Base-by-base conservation (phyloP, 2,113 vertebrate genomes). In the Thamnaconus septentrionalis region DNA sequence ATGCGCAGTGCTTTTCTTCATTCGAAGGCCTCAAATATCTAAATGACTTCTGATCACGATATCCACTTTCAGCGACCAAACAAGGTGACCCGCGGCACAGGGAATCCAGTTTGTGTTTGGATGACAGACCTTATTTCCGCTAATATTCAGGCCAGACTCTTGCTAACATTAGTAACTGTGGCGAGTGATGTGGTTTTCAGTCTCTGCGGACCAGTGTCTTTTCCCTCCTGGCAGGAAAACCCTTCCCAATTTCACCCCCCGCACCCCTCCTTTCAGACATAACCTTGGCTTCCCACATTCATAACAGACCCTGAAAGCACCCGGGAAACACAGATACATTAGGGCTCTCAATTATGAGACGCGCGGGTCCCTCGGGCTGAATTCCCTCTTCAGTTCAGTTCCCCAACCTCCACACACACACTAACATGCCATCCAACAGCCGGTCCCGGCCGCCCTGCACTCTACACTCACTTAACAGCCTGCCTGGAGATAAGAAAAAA, bases 301-400 rank as follows among this genome's bases (percentile, higher is more conserved):
- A 85, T 77, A 85, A 79, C 72, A 71, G 74, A 75, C 67, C 73
- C 77, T 73, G 79, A 83, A 86, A 88, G 83, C 87, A 82, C 71
- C 78, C 64, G 62, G 73, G 73, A 85, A 87, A 84, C 86, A 84
- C 77, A 72, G 80, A 70, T 79, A 83, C 80, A 87, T 86, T 84
- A 86, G 67, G 81, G 58, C 78, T 84, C 81, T 86, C 87, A 85
- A 89, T 91, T 89, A 91, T 75, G 48, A 83, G 78, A 79, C 68
- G 79, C 80, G 81, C 68, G 47, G 63, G 65, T 87, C 87, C 82
- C 85, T 41, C 8, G 81, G 86, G 88, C 80, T 49, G 71, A 82
- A 80, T 81, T 74, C 60, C 73, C 65, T 59, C 64, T 79, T 75
- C 67, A 75, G 67, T 71, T 31, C 18, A 31, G 18, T 31, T 31